phyloP scores from a whole-genome alignment of 2,113 vertebrate species.

The Pollimyrus isidori region DNA sequence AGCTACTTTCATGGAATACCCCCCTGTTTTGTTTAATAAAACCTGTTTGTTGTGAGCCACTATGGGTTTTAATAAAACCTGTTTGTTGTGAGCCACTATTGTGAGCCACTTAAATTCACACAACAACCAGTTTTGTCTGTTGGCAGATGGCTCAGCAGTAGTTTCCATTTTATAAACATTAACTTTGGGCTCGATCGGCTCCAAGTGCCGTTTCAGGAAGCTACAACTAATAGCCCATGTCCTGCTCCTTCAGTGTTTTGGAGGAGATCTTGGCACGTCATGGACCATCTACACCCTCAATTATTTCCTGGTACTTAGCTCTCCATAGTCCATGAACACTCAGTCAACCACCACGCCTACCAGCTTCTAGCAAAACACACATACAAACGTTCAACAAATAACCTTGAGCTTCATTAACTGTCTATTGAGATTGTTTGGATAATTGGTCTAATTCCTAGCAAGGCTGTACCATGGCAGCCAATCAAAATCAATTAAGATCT shows the following conservation, averaged over 20 bases:
- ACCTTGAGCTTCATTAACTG: neutral
- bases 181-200: neutral
- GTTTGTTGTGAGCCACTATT: neutral
- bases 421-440: neutral
- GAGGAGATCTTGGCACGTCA: neutral
- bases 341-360: neutral
- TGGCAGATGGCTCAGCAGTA: neutral
- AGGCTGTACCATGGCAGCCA: neutral
- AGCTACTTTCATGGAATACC: too few species aligned
- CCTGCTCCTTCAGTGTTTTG: neutral
- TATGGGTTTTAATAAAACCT: neutral
- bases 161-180: neutral
- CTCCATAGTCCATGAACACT: neutral
- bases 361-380: neutral
- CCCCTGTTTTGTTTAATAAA: neutral
- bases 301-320: neutral
- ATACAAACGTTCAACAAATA: neutral
- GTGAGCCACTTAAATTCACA: neutral
- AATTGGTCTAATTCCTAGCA: neutral
- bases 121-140: neutral
- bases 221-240: neutral
- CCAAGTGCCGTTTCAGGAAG: neutral
- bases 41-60: neutral
- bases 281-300: neutral
- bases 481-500: neutral